These are phyloP conservation scores for Synanthedon formicaeformis DNA, from an alignment of 2,888 invertebrate genomes.

Conservation along the genomic window DNA sequence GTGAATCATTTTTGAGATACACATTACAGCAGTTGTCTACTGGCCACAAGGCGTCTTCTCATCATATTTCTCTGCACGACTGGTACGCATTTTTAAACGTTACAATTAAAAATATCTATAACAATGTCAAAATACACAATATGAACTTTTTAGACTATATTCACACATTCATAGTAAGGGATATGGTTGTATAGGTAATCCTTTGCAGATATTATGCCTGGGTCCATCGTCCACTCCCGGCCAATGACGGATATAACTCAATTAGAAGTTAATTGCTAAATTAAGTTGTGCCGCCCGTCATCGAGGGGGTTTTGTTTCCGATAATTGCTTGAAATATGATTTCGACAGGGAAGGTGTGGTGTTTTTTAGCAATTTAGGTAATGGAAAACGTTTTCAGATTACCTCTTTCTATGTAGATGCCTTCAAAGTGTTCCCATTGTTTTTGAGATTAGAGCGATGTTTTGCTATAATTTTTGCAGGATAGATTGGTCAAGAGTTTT, in stretches of 20 bases:
- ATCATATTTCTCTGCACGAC: too few species aligned
- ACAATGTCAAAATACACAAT: too few species aligned
- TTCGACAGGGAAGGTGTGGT: conserved; percentile 44
- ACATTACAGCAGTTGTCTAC: too few species aligned
- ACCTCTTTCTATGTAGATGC: background rate
- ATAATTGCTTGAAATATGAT: conserved; percentile 54
- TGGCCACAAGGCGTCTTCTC: too few species aligned
- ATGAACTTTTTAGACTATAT: too few species aligned
- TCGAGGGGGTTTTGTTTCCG: conserved; percentile 41
- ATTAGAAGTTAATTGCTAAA: conserved; percentile 66
- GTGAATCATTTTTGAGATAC: too few species aligned
- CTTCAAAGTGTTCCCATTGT: background rate
- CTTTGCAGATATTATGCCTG: background rate
- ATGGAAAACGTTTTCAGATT: conserved; percentile 7
- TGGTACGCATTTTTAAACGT: too few species aligned
- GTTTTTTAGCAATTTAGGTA: conserved; percentile 42
- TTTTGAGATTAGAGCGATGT: background rate
- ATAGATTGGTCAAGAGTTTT: too few species aligned
- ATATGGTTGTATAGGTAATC: background rate
- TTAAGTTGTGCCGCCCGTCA: conserved; percentile 52
- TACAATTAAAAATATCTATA: too few species aligned
- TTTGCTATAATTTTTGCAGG: too few species aligned
- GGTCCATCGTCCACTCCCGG: conserved; percentile 15
- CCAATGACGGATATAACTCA: conserved; percentile 62
- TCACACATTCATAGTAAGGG: too few species aligned